These are phyloP conservation scores for Homarus americanus DNA, from an alignment of 1,140 invertebrate genomes.

Conservation along the genomic window DNA sequence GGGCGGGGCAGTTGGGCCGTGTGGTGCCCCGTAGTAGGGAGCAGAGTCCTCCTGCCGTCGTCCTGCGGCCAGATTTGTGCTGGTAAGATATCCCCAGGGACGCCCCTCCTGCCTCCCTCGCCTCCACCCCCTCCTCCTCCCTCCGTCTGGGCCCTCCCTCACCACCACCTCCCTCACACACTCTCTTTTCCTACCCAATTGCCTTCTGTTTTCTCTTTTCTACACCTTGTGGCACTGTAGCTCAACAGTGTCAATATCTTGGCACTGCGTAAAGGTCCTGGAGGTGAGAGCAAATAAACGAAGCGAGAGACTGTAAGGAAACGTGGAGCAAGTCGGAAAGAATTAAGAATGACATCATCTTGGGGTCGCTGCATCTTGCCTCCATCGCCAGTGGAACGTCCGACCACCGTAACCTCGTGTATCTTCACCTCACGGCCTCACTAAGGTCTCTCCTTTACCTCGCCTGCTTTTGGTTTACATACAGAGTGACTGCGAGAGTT, in stretches of 20 bases:
- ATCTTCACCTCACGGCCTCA: neutral
- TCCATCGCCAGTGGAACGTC: neutral
- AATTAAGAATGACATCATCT: slow-evolving; percentile 44
- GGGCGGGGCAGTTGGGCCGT: slow-evolving; percentile 9
- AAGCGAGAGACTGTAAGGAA: neutral
- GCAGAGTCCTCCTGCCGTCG: slow-evolving; percentile 1
- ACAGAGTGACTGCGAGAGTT: no score
- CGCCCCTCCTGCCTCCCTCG: neutral
- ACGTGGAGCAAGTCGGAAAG: neutral
- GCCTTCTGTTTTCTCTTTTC: neutral
- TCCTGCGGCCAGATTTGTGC: slow-evolving; percentile 34
- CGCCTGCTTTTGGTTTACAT: no score
- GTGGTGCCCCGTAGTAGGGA: neutral
- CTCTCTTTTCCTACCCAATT: neutral
- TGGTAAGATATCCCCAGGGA: slow-evolving; percentile 32
- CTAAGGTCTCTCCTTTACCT: no score
- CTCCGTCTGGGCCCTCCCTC: neutral
- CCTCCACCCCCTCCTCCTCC: neutral
- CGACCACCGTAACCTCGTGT: neutral
- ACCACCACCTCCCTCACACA: neutral
- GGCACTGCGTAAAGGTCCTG: no score
- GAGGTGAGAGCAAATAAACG: neutral
- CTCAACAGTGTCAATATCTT: neutral
- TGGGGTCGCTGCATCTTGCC: neutral
- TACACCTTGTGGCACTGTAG: neutral